Percentiles rank a stretch among this genome's conserved stretches.
Conservation (phyloP, 2,888 invertebrate genomes). For the Hydrotaea cyrtoneurina region DNA sequence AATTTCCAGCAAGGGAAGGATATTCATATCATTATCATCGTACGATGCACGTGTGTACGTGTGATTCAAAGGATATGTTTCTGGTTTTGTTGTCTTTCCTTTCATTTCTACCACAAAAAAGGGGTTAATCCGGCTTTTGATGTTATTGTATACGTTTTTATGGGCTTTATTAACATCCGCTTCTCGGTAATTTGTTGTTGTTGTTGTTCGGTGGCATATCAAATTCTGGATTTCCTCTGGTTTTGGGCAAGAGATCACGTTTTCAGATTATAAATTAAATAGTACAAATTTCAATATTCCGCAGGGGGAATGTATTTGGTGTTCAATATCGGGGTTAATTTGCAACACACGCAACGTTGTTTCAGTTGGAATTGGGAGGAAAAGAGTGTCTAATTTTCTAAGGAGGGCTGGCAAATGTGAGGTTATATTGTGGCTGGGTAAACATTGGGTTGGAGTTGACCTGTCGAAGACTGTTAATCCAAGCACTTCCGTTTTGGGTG, state of each 20-base stretch:
- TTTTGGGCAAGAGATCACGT: neutral
- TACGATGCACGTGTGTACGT: neutral
- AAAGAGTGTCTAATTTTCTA: too few relatives aligned
- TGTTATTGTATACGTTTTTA: neutral
- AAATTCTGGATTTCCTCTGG: neutral
- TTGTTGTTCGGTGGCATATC: neutral
- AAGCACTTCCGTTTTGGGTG: too few relatives aligned
- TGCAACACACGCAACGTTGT: neutral
- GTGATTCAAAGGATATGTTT: neutral
- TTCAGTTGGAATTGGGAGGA: too few relatives aligned
- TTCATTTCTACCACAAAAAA: too few relatives aligned
- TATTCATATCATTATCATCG: neutral
- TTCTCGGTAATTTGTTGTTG: too few relatives aligned
- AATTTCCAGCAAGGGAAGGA: neutral
- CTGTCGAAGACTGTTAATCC: too few relatives aligned
- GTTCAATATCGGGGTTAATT: neutral
- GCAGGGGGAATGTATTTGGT: neutral
- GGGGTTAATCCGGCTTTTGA: too few relatives aligned
- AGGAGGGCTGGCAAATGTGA: too few relatives aligned
- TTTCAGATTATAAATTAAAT: slow-evolving; percentile 4
- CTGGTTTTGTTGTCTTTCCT: too few relatives aligned
- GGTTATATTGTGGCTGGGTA: too few relatives aligned
- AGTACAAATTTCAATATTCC: neutral
- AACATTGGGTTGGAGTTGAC: too few relatives aligned
- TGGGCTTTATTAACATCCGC: neutral